Conservation (phyloP, 2,113 vertebrate genomes). For the Cebus imitator region DNA sequence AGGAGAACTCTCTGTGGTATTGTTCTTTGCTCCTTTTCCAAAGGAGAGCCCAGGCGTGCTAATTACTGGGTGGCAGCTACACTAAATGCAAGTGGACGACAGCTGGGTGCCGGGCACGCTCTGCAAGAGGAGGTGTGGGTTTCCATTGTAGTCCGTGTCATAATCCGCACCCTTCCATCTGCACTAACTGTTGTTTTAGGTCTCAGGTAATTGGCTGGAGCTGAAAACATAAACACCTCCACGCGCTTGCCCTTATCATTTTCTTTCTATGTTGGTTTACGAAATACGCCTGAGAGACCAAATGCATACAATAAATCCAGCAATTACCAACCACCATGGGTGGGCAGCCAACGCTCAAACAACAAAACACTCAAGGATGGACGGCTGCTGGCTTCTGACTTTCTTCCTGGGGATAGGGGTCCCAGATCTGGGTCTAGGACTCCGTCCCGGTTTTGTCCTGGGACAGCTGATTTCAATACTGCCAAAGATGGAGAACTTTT, state of each 20-base stretch:
- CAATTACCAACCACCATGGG: conserved; percentile 50
- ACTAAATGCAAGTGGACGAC: conserved; percentile 24
- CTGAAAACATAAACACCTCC: conserved; percentile 48
- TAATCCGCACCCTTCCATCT: conserved; percentile 62
- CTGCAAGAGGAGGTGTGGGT: conserved; percentile 58
- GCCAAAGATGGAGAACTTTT: background rate
- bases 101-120: conserved; percentile 67
- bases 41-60: conserved; percentile 59
- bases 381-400: background rate
- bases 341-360: background rate
- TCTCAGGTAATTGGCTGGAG: conserved; percentile 28
- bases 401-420: rapidly evolving
- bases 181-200: conserved; percentile 59
- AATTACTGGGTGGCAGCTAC: conserved; percentile 73
- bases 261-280: conserved; percentile 61
- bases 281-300: conserved; percentile 59
- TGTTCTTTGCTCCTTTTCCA: conserved; percentile 38
- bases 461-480: background rate
- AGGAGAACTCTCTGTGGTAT: background rate
- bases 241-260: background rate
- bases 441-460: background rate
- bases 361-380: background rate
- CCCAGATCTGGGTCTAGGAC: background rate
- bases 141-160: conserved; percentile 64
- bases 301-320: conserved; percentile 37